These are phyloP conservation scores for Perca schrenkii DNA, from an alignment of 2,113 vertebrate species.

Conservation along the genomic window DNA sequence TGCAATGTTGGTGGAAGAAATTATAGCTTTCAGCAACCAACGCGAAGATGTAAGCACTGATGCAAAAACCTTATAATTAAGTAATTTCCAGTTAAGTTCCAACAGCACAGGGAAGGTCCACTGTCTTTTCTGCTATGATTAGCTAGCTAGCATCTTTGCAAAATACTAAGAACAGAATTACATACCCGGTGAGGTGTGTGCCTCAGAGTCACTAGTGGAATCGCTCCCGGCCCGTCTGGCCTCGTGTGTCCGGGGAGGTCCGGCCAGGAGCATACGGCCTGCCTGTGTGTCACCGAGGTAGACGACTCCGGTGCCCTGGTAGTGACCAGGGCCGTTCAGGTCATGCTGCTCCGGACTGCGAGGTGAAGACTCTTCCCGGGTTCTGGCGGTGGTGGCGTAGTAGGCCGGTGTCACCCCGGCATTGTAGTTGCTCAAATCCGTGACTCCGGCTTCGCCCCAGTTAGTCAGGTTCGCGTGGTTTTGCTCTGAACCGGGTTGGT, in stretches of 20 bases:
- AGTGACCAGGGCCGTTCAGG: constrained; percentile 27
- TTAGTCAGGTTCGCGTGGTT: constrained; percentile 46
- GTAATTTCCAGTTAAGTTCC: no score
- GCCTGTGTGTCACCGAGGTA: constrained; percentile 56
- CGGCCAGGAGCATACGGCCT: constrained; percentile 34
- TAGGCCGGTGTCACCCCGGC: constrained; percentile 50
- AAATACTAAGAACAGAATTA: background rate
- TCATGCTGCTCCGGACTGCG: constrained; percentile 52
- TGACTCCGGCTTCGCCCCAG: constrained; percentile 60
- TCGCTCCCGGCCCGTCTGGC: constrained; percentile 58
- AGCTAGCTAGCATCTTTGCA: background rate
- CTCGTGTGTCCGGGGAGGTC: constrained; percentile 37
- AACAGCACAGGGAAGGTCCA: background rate
- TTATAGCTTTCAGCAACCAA: accelerated
- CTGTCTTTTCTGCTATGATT: background rate
- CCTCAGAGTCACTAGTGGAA: constrained; percentile 75
- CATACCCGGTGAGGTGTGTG: constrained; percentile 75
- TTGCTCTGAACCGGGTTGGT: constrained; percentile 72
- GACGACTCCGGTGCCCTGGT: constrained; percentile 51
- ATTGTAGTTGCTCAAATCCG: constrained; percentile 53
- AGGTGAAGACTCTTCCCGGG: constrained; percentile 61
- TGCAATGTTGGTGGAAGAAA: background rate
- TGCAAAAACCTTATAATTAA: background rate
- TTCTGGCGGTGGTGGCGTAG: constrained; percentile 39
- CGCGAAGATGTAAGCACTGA: background rate